Base-by-base conservation (phyloP, 2,888 invertebrate genomes). In the Ryuthela nishihirai region DNA sequence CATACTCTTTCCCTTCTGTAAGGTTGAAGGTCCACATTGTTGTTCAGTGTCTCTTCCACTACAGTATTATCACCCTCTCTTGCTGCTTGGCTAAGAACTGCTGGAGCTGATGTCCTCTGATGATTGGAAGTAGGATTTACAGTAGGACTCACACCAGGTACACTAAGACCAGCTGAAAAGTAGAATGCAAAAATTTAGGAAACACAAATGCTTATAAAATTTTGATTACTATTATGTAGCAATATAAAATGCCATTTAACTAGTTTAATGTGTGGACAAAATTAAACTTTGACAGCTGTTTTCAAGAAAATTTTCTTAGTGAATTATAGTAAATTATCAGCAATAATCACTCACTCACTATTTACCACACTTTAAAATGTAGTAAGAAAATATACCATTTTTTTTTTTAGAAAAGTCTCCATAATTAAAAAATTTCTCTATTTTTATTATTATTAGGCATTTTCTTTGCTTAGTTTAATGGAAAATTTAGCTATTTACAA, bases 91-190 rank as follows among this genome's bases (percentile, higher is more conserved):
- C 12, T 29, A 9, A 29, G 7, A 9, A 29, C 12, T 29, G 29
- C 7, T 29, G 29, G 29, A 29, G 9, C 12, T 1, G 29, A 44
- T 2, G 54, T 49, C n/a, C 49, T 49, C 5, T 49, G 39, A 2
- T 48, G 38, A 32, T 48, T 48, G 1, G 44, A 44, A 20, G 42
- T 25, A 23, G 49, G 74, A 69, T 78, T 79, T 35, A 78, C 71
- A 59, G 79, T 78, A 15, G 79, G 79, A 65, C 78, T 79, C 47
- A 77, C 74, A 60, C 78, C 74, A 54, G 70, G 70, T 26, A 75
- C 74, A 59, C 73, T 73, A 64, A 75, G 70, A 38, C 74, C 74
- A 39, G 74, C 79, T 79, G 67, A 10, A 70, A 70, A 44, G 41
- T 7, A 38, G 2, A 43, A 43, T n/a, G 4, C n/a, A 40, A 7